Base-by-base conservation (phyloP, 2,888 invertebrate species). In the Dasysyrphus albostriatus region DNA sequence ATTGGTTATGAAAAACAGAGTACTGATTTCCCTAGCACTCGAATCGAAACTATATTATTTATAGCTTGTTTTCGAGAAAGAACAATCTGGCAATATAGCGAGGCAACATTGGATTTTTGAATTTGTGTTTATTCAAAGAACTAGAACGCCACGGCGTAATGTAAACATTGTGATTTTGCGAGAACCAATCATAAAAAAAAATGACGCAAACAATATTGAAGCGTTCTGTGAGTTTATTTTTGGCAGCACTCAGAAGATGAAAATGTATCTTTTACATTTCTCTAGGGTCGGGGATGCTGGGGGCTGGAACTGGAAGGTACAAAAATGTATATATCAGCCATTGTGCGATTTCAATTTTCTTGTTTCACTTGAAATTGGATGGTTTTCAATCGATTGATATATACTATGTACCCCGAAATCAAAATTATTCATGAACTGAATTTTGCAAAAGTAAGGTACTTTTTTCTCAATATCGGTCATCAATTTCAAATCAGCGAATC, bases 221-320 rank as follows among this genome's bases (percentile, higher is more conserved):
- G 61, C 47, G 54, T 59, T 65, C 59, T 10, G 49, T n/a, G 61
- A 76, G 65, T 77, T 67, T 85, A 85, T 85, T 85, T 85, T 85
- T 58, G 47, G 70, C 47, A 67, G 24, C 29, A 69, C 39, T 42
- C n/a, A 37, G 51, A 49, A 49, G 58, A 77, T 78, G 16, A 14
- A 63, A 73, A 44, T 72, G 76, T 73, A 69, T 85, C 77, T 69
- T 69, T 65, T 39, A 49, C 76, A 44, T 19, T 39, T 47, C 49
- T 42, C 19, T 44, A 9, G 16, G 9, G 9, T 19, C 8, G 37
- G 42, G 51, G 14, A 32, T 32, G 8, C 14, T 3, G 19, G 34
- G 16, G 44, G 8, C 8, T 16, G 44, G 14, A 37, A 37, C 1
- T 14, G 24, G 9, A 24, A 37, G 10, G 32, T 58, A 34, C 39